Base-by-base conservation (phyloP, 2,888 invertebrate genomes). In the Ophonus ardosiacus region DNA sequence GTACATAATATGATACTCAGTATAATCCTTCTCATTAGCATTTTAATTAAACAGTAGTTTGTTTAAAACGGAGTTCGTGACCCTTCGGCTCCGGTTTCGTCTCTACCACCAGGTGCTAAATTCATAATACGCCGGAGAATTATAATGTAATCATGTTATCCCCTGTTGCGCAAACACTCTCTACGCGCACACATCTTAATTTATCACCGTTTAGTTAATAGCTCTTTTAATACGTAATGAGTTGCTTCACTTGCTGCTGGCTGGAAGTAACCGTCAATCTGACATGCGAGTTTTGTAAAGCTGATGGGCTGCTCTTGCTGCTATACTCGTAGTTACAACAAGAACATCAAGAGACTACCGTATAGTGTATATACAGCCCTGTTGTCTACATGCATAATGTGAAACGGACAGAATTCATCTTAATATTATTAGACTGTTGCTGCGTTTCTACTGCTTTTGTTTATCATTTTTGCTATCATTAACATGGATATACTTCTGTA, bases 191-290 rank as follows among this genome's bases (percentile, higher is more conserved):
- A 84, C 80, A 79, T 80, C 80, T 85, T 85, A 85, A 85, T 85
- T 85, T 85, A 85, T 85, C 71, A 59, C 57, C 80, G 79, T 85
- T 85, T 85, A 85, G 85, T 85, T 85, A 80, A 85, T 71, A 85
- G 85, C 80, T 79, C 68, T 71, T 79, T 85, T 85, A 85, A 85
- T 85, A 85, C 38, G 79, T 85, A 85, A 85, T 85, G 85, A 85
- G 80, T 13, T 56, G 76, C 74, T 31, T 51, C 57, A 24, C 61
- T 65, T 59, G 15, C 18, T 17, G 13, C 24, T 51, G 13, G 65
- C 65, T 65, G 43, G 40, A 65, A 18, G 31, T 5, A 10, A 24
- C 18, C 18, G 21, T 24, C 68, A 56, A 68, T 68, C 56, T 81
- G 68, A 56, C 81, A 81, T 24, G 43, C 71, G 17, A 59, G 8